Evolutionary conservation across 2,888 invertebrate species (phyloP), one percentile per base, ranked within the genome.

Genomic region (Hecatera dysodea): DNA sequence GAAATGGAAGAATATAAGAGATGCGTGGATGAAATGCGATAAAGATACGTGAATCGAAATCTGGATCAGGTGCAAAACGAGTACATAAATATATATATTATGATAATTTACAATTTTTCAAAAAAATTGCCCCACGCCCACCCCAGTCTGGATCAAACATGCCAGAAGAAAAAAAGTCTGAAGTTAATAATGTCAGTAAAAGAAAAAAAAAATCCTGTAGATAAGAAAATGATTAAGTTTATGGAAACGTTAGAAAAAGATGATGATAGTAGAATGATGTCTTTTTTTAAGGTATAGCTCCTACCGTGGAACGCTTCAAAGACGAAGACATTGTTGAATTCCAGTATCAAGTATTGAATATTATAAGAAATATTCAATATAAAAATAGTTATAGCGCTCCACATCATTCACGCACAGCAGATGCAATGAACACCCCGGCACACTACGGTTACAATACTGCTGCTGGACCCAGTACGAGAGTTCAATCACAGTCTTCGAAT

Each of bases 171-270:
- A 59, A 59, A 57, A 59, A 59, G 42, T 1, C 39, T 57, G 56
- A 56, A 39, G 57, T 42, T 57, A 42, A 39, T 57, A 27, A 42
- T 57, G 4, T 42, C 42, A 42, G 42, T 17, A 59, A 59, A 46
- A 46, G 29, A 61, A 61, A 62, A 22, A 74, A 73, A 57, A 76
- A 83, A 72, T 76, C 62, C 52, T 66, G 75, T 81, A 42, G 81
- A 86, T 74, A 52, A 50, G 53, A 80, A 78, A 77, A 83, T 22
- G n/a, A 46, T 46, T 46, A 46, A 22, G 70, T 84, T 86, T 81
- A 86, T 83, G 67, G 79, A 86, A 69, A 72, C 71, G 19, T 60
- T 81, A 66, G 78, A 81, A 81, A 82, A 85, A 76, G 75, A 85
- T 53, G 83, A 86, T 22, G 78, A 82, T 7, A 85, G 75, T 75